Evolutionary conservation across 2,113 vertebrate genomes (phyloP).

Genomic region (Aegithalos caudatus): DNA sequence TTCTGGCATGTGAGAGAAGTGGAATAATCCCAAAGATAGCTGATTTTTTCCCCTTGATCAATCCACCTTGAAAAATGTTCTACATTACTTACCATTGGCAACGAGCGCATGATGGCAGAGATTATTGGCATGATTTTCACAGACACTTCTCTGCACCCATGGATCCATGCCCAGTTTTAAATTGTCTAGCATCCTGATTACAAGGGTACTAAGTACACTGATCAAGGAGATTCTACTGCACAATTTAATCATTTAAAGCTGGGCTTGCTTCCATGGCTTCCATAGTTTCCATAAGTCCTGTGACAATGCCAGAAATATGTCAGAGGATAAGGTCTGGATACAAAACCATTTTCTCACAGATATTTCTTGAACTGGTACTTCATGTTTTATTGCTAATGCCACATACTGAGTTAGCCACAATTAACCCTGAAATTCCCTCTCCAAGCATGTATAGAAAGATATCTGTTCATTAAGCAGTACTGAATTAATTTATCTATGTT

Average conservation of each 20-base stretch:
- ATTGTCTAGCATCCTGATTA: neutral
- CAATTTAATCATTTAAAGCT: conserved; percentile 29
- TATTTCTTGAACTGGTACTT: neutral
- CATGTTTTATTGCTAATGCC: neutral
- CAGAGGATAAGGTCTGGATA: neutral
- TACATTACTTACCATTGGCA: neutral
- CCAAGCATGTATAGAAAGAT: neutral
- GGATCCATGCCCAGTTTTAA: conserved; percentile 41
- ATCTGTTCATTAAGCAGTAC: neutral
- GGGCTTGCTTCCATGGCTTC: conserved; percentile 23
- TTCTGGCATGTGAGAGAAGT: neutral
- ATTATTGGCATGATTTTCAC: neutral
- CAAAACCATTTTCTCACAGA: neutral
- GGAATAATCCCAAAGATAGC: neutral
- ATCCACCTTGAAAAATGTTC: neutral
- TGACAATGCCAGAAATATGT: neutral
- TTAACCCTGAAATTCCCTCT: neutral
- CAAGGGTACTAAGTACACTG: neutral
- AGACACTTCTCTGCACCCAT: neutral
- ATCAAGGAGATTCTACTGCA: conserved; percentile 22
- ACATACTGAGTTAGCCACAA: neutral
- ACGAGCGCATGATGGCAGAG: neutral
- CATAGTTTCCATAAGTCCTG: neutral
- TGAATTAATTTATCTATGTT: neutral
- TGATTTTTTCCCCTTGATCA: neutral